Percentiles rank a stretch among this genome's conserved stretches.
phyloP scores from a whole-genome alignment of 2,113 vertebrate species.

The Plotosus lineatus region DNA sequence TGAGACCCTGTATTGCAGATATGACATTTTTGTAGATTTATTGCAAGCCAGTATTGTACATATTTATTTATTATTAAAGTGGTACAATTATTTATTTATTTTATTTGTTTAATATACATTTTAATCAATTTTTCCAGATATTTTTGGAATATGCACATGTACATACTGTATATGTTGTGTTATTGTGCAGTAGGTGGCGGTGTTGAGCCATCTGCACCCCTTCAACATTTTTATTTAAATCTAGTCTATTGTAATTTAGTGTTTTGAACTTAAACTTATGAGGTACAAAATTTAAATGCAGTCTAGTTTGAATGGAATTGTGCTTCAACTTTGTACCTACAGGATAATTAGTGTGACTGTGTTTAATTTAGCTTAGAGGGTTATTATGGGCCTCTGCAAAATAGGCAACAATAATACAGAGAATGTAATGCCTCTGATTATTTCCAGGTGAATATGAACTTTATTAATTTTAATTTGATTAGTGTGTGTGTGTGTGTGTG shows the following conservation, averaged over 20 bases:
- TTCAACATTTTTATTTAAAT: background rate
- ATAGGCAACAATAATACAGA: slow-evolving; percentile 45
- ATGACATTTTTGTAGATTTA: too few relatives aligned
- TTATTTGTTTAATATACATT: background rate
- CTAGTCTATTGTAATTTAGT: background rate
- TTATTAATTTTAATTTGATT: background rate
- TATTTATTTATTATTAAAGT: background rate
- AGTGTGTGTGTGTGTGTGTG: background rate
- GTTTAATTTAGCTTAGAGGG: slow-evolving; percentile 63
- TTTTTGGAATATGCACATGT: background rate
- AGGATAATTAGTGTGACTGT: background rate
- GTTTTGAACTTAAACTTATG: background rate
- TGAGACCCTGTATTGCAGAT: too few relatives aligned
- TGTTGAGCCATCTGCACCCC: background rate
- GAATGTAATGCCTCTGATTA: slow-evolving; percentile 3
- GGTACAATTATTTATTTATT: background rate
- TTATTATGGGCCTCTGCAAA: slow-evolving; percentile 70
- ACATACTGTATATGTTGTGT: background rate
- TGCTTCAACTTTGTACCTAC: background rate
- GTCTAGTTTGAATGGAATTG: background rate
- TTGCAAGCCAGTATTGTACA: background rate
- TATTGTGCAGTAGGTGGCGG: slow-evolving; percentile 24
- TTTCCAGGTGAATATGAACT: slow-evolving; percentile 47
- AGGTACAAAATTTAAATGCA: background rate
- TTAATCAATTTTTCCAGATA: too few relatives aligned